These are phyloP conservation scores for Noctilio leporinus DNA, from an alignment of 2,113 vertebrate genomes.

Conservation along the genomic window DNA sequence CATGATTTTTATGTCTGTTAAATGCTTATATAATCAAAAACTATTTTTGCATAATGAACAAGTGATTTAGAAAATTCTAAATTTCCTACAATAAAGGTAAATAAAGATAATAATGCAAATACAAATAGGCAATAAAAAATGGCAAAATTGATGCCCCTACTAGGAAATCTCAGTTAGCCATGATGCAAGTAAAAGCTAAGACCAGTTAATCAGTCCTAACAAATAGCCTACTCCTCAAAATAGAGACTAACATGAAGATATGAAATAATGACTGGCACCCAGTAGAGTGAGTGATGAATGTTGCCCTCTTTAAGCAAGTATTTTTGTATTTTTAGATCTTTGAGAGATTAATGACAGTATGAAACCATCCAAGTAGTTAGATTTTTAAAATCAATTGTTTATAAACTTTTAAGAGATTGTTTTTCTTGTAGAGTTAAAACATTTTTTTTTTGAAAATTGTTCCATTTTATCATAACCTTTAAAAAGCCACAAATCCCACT, in stretches of 20 bases:
- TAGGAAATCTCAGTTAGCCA: not conserved
- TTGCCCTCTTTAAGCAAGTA: not conserved
- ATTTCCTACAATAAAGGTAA: not conserved
- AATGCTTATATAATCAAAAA: slow-evolving; percentile 15
- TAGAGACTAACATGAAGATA: not conserved
- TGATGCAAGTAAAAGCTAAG: not conserved
- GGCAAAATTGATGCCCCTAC: not conserved
- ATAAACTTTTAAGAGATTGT: not conserved
- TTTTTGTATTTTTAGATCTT: not conserved
- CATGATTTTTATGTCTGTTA: not conserved
- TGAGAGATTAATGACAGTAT: not conserved
- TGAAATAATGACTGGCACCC: not conserved
- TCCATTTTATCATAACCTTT: not conserved
- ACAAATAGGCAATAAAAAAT: not conserved
- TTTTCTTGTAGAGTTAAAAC: not conserved
- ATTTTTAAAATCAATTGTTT: not conserved
- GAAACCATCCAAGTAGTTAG: not conserved
- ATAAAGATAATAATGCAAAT: not conserved
- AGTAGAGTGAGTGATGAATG: not conserved
- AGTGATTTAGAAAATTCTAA: not conserved
- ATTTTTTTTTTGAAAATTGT: not conserved
- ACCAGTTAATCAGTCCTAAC: not conserved
- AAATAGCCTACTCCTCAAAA: not conserved
- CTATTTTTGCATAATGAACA: not conserved
- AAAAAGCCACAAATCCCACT: not conserved